Percentiles rank a stretch among this genome's conserved stretches.
phyloP scores from a whole-genome alignment of 2,888 invertebrate genomes.

The Baronia brevicornis region DNA sequence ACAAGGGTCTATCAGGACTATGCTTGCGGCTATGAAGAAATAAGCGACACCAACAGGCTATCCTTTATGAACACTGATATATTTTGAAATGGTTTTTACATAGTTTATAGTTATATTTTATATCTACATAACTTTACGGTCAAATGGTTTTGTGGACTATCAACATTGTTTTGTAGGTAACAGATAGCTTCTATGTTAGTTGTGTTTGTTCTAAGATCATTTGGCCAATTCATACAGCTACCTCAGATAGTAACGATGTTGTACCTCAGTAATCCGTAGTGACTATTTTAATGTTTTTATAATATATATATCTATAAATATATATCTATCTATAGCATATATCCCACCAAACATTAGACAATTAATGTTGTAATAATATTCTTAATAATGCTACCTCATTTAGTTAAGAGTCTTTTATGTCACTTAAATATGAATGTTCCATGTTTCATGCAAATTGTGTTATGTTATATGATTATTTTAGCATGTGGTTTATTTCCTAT shows the following conservation, averaged over 20 bases:
- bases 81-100: conserved; percentile 29
- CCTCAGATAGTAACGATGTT: conserved; percentile 57
- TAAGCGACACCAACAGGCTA: conserved; percentile 28
- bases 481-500: too few species aligned
- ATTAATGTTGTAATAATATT: conserved; percentile 55
- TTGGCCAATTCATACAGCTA: conserved; percentile 36
- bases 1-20: conserved; percentile 36
- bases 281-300: conserved; percentile 59
- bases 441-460: conserved; percentile 12
- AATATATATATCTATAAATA: too few species aligned
- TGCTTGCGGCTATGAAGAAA: conserved; percentile 28
- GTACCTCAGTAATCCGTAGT: conserved; percentile 70
- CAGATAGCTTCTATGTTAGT: too few species aligned
- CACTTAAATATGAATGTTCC: conserved; percentile 20
- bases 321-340: conserved; percentile 52
- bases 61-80: conserved; percentile 45
- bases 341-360: conserved; percentile 71
- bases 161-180: conserved; percentile 3
- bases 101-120: conserved; percentile 23
- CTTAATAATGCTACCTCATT: conserved; percentile 70
- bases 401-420: conserved; percentile 42
- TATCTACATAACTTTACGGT: conserved; percentile 27
- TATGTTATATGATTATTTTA: conserved; percentile 13
- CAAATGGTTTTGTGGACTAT: conserved; percentile 17
- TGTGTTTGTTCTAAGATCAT: too few species aligned